Percentiles rank a stretch among this genome's conserved stretches.
These are phyloP conservation scores for Matsumyia berberina DNA, from an alignment of 2,888 invertebrate genomes.

Conservation along the genomic window DNA sequence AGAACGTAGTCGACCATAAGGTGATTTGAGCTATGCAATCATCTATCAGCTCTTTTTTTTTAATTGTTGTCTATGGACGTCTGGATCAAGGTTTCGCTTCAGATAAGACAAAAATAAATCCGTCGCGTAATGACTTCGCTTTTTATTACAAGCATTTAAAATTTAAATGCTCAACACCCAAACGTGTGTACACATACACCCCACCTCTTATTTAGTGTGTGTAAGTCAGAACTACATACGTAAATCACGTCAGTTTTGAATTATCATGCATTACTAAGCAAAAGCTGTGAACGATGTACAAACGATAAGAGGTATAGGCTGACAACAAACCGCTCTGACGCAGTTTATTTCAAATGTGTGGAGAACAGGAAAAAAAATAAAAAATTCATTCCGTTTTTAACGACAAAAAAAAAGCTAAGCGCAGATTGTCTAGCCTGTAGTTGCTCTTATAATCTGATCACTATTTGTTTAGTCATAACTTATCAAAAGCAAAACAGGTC, in stretches of 20 bases:
- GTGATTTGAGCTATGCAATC: too few relatives aligned
- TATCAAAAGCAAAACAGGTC: too few relatives aligned
- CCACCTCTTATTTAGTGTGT: not conserved
- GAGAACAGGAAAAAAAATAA: too few relatives aligned
- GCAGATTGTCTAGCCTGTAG: too few relatives aligned
- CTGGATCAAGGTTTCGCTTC: constrained; percentile 24
- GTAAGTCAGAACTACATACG: too few relatives aligned
- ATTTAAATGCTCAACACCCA: constrained; percentile 7
- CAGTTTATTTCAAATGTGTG: not conserved
- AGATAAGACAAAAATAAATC: constrained; percentile 49
- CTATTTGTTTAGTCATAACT: too few relatives aligned
- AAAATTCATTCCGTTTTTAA: constrained; percentile 2
- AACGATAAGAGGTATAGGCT: not conserved
- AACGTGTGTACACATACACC: not conserved
- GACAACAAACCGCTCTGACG: constrained; percentile 1
- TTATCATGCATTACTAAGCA: constrained; percentile 25
- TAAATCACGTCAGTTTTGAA: constrained; percentile 1
- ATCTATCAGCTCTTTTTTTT: not conserved
- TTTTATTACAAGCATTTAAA: constrained; percentile 11
- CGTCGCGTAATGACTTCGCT: constrained; percentile 27
- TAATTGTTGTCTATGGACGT: constrained; percentile 8
- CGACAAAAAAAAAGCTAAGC: not conserved
- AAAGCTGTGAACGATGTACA: constrained; percentile 2
- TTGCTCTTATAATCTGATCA: too few relatives aligned
- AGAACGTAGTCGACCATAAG: too few relatives aligned